Evolutionary conservation across 2,113 vertebrate genomes (phyloP).

Genomic region (Nothobranchius furzeri): DNA sequence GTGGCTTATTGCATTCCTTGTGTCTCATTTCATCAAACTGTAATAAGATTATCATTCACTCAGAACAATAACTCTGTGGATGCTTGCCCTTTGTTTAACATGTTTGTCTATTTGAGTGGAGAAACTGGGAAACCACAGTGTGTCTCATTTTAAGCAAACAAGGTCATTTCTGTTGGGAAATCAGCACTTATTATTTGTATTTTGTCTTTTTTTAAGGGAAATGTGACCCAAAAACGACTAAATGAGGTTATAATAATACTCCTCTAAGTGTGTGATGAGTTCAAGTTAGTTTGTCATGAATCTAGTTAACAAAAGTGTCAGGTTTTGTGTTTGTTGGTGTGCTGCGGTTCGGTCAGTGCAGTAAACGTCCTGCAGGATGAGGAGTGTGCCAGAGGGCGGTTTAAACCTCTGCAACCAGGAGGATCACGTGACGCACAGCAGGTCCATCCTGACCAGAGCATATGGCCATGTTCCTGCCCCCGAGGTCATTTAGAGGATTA

Average conservation of each 20-base stretch:
- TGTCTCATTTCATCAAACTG: conserved; percentile 13
- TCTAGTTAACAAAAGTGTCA: conserved; percentile 20
- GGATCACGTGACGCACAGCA: conserved; percentile 58
- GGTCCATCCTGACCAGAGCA: conserved; percentile 37
- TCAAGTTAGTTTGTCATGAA: conserved; percentile 5
- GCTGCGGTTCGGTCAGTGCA: conserved; percentile 41
- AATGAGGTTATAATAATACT: neutral
- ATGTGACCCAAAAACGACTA: no score
- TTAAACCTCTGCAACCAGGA: conserved; percentile 45
- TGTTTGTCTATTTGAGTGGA: conserved; percentile 7
- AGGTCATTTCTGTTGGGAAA: neutral
- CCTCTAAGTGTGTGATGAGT: conserved; percentile 9
- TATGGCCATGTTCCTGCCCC: conserved; percentile 54
- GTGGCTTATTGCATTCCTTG: conserved; percentile 4
- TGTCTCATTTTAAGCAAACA: conserved; percentile 16
- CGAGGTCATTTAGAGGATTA: conserved; percentile 38
- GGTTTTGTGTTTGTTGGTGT: conserved; percentile 28
- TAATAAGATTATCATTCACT: conserved; percentile 4
- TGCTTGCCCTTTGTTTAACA: conserved; percentile 13
- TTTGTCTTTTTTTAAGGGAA: neutral
- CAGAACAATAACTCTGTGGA: conserved; percentile 1
- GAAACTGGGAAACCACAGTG: no score
- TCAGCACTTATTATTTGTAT: neutral
- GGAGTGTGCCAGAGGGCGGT: conserved; percentile 33
- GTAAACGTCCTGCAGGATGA: conserved; percentile 22